phyloP scores from a whole-genome alignment of 2,113 vertebrate species.

The Rhombomys opimus region DNA sequence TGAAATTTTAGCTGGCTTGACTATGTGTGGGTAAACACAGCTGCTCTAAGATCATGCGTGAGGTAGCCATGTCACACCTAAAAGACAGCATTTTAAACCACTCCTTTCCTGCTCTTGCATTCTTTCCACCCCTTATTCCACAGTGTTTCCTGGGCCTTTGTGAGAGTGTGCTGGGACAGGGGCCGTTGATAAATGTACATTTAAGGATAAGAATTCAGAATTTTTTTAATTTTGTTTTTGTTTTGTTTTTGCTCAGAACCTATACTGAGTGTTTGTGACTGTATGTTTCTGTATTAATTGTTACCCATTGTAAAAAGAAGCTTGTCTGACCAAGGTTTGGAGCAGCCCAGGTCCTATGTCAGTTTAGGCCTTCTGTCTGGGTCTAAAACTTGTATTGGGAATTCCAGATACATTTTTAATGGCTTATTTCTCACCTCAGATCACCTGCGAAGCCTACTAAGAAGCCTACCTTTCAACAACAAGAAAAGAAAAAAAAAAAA shows the following conservation, averaged over 20 bases:
- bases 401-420: neutral
- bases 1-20: neutral
- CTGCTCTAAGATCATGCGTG: neutral
- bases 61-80: neutral
- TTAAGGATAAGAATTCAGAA: neutral
- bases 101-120: neutral
- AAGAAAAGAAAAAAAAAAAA: too few species aligned
- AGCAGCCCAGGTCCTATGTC: neutral
- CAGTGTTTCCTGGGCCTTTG: neutral
- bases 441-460: neutral
- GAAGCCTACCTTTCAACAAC: neutral
- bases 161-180: neutral
- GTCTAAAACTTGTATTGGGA: neutral
- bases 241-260: neutral
- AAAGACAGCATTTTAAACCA: neutral
- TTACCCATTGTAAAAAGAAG: neutral
- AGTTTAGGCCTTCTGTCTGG: neutral
- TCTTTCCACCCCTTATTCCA: neutral
- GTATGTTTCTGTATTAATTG: neutral
- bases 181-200: neutral
- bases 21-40: too few species aligned
- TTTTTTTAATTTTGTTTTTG: neutral
- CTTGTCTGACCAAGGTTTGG: neutral
- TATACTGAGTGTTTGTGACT: neutral
- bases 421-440: neutral